These are phyloP conservation scores for Drosophila kanekoi DNA, from an alignment of 2,888 invertebrate species.

Conservation along the genomic window DNA sequence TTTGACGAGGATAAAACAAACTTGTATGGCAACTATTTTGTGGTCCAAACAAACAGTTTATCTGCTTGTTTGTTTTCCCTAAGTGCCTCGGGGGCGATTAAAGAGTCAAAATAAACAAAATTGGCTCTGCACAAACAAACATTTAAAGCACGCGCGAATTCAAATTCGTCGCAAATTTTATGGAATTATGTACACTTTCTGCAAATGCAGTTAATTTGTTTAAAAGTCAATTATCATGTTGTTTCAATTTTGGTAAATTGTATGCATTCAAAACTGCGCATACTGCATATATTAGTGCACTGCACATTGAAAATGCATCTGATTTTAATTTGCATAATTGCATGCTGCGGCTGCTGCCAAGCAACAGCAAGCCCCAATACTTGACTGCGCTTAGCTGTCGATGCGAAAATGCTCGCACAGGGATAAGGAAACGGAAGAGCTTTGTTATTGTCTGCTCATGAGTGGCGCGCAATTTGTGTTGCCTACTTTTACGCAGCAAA, in stretches of 20 bases:
- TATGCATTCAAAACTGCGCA: neutral
- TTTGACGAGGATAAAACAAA: slow-evolving; percentile 18
- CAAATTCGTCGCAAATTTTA: neutral
- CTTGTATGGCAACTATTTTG: slow-evolving; percentile 26
- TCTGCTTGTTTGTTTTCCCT: neutral
- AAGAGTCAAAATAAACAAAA: neutral
- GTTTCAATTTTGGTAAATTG: slow-evolving; percentile 6
- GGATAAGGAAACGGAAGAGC: slow-evolving; percentile 16
- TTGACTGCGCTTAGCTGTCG: slow-evolving; percentile 2
- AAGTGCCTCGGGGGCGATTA: neutral
- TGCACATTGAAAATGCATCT: slow-evolving; percentile 4
- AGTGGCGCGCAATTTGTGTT: slow-evolving; percentile 34
- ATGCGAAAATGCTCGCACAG: neutral
- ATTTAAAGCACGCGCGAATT: neutral
- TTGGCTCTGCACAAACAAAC: slow-evolving; percentile 7
- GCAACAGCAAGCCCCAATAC: neutral
- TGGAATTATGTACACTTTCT: neutral
- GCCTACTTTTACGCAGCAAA: slow-evolving; percentile 28
- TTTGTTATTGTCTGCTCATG: slow-evolving; percentile 29
- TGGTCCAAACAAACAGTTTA: slow-evolving; percentile 1
- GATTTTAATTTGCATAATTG: slow-evolving; percentile 46
- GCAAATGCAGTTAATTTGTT: neutral
- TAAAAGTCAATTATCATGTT: slow-evolving; percentile 27
- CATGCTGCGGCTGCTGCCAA: slow-evolving; percentile 14
- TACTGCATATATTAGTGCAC: slow-evolving; percentile 12